Percentiles rank a stretch among this genome's conserved stretches.
Evolutionary conservation across 2,113 vertebrate species (phyloP).

Genomic region (Beaufortia kweichowensis): DNA sequence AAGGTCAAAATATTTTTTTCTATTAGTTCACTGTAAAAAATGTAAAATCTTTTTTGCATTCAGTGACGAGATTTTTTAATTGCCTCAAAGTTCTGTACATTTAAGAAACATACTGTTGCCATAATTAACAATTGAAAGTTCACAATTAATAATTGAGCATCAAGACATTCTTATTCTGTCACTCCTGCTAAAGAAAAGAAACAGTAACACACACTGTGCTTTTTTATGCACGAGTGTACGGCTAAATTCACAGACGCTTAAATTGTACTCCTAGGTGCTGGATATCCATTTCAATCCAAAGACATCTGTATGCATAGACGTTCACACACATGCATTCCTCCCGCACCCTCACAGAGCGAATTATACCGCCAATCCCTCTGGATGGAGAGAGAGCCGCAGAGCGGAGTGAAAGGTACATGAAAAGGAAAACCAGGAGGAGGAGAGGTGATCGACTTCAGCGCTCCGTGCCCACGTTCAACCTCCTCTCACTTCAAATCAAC

Average conservation of each 20-base stretch:
- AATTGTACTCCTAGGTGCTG: constrained; percentile 13
- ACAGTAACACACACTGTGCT: neutral
- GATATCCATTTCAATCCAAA: constrained; percentile 28
- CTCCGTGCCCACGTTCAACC: constrained; percentile 30
- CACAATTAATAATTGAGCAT: no score
- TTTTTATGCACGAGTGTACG: neutral
- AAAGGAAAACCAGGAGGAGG: constrained; percentile 23
- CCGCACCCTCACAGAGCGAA: neutral
- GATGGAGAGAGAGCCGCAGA: neutral
- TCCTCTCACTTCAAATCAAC: constrained; percentile 40
- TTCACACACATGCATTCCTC: neutral
- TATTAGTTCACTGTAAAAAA: no score
- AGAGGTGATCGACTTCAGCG: constrained; percentile 26
- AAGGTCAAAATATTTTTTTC: no score
- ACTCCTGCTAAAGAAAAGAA: constrained; percentile 16
- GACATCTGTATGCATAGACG: constrained; percentile 19
- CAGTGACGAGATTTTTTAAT: no score
- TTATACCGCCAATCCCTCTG: neutral
- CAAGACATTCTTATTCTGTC: constrained; percentile 6
- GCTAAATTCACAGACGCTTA: constrained; percentile 16
- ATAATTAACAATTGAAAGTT: no score
- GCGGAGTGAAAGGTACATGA: constrained; percentile 8
- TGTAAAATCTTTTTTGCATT: no score
- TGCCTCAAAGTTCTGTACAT: no score
- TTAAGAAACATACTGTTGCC: no score